Percentiles rank a stretch among this genome's conserved stretches.
Evolutionary conservation across 1,140 invertebrate genomes (phyloP).

Genomic region (Wiebesia pumilae): DNA sequence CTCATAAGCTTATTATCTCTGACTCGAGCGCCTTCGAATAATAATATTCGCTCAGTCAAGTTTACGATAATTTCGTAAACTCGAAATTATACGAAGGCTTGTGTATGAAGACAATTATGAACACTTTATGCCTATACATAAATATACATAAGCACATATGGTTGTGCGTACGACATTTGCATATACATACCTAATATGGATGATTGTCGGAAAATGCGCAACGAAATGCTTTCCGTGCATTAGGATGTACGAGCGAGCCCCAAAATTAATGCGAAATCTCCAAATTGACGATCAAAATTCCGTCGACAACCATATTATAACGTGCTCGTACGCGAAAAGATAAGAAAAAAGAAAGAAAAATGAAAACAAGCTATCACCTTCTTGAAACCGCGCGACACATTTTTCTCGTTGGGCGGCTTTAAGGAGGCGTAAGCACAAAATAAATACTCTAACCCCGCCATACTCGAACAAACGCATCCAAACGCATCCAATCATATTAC

Average conservation of each 20-base stretch:
- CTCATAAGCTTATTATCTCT: conserved; percentile 8
- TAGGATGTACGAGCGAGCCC: background rate
- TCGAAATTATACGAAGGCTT: background rate
- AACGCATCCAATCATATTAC: conserved; percentile 12
- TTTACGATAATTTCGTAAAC: conserved; percentile 42
- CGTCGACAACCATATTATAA: background rate
- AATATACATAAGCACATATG: conserved; percentile 40
- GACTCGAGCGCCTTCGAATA: background rate
- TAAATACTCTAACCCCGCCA: conserved; percentile 21
- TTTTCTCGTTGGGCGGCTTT: background rate
- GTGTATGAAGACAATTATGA: conserved; percentile 32
- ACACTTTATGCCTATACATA: conserved; percentile 21
- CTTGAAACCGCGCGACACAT: conserved; percentile 1
- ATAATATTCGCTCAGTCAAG: background rate
- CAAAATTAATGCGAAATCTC: conserved; percentile 24
- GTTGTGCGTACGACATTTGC: conserved; percentile 13
- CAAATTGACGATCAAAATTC: conserved; percentile 40
- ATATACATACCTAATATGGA: conserved; percentile 40
- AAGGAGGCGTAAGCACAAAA: background rate
- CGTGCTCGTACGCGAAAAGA: background rate
- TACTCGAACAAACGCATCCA: conserved; percentile 35
- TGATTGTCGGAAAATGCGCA: conserved; percentile 45
- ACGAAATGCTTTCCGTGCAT: background rate
- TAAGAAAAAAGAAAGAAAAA: background rate
- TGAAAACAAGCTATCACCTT: background rate